Base-by-base conservation (phyloP, 2,888 invertebrate species). In the Morpho achilles region DNA sequence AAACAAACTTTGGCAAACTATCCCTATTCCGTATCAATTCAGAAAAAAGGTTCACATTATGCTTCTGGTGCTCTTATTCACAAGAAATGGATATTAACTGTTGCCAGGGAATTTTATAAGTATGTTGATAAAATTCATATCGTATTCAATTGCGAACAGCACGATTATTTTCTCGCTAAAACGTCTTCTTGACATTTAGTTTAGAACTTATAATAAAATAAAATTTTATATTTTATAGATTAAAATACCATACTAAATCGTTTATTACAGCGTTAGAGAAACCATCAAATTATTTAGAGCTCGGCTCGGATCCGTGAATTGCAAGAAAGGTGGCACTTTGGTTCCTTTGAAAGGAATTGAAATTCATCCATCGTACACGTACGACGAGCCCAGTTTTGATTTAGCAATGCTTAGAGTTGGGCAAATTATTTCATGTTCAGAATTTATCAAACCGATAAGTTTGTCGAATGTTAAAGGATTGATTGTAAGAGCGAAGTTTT, bases 21-120 rank as follows among this genome's bases (percentile, higher is more conserved):
- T 67, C 81, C 87, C 0, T 89, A 75, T 67, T 72, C 82, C 1
- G 87, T 78, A 4, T 87, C 88, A 0, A 73, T 89, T 51, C 86
- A 83, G 62, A 81, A 73, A 61, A 83, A 79, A 63, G 82, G 82
- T 40, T 71, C 83, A 7, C 88, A 89, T 61, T 83, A 81, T 61
- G 75, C 83, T 3, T 76, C 78, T 49, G 89, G 90, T 0, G 85
- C 84, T 2, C 65, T 89, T 10, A 64, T 89, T 44, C 69, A 77
- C 51, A 76, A 74, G 51, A 74, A 68, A 53, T 87, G 86, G 82
- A 74, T 89, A 40, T 55, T 89, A n/a, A 84, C 75, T 6, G 74
- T 74, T 0, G 89, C 87, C 16, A 74, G 69, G 4, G 84, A 81
- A 41, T 88, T 88, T 69, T 86, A 75, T 67, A 74, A 83, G 89